Evolutionary conservation across 1,140 invertebrate genomes (phyloP).

Genomic region (Sipha flava): DNA sequence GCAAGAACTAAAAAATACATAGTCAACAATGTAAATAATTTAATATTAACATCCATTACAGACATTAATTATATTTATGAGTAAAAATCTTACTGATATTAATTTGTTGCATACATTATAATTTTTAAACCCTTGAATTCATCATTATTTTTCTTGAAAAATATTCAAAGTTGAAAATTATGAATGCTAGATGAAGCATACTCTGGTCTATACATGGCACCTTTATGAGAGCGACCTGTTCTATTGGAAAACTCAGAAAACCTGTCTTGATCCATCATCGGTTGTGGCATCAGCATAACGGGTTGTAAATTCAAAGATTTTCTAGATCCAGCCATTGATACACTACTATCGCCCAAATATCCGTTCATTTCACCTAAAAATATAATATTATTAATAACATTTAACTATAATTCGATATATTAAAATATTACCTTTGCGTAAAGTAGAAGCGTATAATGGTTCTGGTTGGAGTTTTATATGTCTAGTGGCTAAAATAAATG

Average conservation of each 20-base stretch:
- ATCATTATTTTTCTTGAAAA: neutral
- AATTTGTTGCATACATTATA: neutral
- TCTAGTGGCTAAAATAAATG: constrained; percentile 85
- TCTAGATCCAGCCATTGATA: constrained; percentile 66
- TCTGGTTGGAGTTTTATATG: constrained; percentile 77
- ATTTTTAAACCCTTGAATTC: neutral
- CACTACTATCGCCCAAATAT: constrained; percentile 66
- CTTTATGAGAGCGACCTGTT: constrained; percentile 49
- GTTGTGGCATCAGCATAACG: constrained; percentile 66
- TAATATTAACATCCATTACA: neutral
- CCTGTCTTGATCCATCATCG: constrained; percentile 51
- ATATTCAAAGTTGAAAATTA: constrained; percentile 52
- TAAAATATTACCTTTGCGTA: constrained; percentile 30
- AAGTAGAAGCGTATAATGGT: constrained; percentile 53
- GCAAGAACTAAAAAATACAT: neutral
- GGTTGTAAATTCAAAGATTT: constrained; percentile 80
- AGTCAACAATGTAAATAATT: neutral
- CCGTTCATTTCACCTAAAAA: constrained; percentile 73
- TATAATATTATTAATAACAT: neutral
- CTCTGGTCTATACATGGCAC: constrained; percentile 46
- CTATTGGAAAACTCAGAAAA: constrained; percentile 68
- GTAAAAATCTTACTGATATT: neutral
- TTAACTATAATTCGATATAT: neutral
- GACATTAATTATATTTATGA: neutral
- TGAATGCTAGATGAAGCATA: constrained; percentile 52